Evolutionary conservation across 2,888 invertebrate genomes (phyloP).

Genomic region (Fragum whitleyi): DNA sequence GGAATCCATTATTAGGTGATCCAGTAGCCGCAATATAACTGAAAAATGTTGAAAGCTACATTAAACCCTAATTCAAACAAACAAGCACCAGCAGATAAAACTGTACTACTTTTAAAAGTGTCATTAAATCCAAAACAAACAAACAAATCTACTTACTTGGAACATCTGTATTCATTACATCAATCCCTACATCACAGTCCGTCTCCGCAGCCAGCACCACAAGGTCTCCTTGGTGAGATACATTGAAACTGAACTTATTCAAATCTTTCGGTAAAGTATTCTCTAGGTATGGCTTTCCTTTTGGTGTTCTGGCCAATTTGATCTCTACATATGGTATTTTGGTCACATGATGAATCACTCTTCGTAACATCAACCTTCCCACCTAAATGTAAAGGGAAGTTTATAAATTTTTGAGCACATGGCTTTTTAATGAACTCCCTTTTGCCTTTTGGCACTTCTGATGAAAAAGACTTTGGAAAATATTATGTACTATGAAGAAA

Average conservation of each 20-base stretch:
- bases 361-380: constrained; percentile 94
- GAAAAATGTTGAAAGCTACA: no score
- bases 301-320: constrained; percentile 83
- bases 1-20: no score
- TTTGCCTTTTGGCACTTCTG: no score
- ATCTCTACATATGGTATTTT: constrained; percentile 89
- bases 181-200: constrained; percentile 87
- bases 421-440: constrained; percentile 1
- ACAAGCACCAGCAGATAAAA: no score
- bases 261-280: constrained; percentile 56
- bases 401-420: no score
- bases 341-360: constrained; percentile 89
- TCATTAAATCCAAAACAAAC: no score
- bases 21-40: no score
- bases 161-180: constrained; percentile 91
- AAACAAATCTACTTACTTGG: constrained; percentile 13
- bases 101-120: no score
- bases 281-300: constrained; percentile 85
- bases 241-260: constrained; percentile 90
- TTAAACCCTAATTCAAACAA: no score
- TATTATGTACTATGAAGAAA: no score
- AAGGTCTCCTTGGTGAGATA: constrained; percentile 96
- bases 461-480: no score
- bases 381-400: constrained; percentile 76
- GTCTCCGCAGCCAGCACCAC: constrained; percentile 89